phyloP scores from a whole-genome alignment of 2,113 vertebrate genomes.

The Tragelaphus imberbis region DNA sequence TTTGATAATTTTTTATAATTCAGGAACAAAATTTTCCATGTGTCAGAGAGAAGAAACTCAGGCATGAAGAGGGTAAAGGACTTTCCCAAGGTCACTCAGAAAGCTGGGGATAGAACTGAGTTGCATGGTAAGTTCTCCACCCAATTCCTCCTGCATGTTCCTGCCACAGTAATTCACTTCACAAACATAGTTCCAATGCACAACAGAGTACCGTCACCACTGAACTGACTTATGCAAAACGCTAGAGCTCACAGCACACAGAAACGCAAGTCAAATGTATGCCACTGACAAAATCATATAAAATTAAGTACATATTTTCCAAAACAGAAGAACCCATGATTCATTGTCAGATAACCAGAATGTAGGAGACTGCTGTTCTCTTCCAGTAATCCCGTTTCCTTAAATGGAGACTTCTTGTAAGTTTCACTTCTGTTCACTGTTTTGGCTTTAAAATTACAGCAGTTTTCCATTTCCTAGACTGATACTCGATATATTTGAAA shows the following conservation, averaged over 20 bases:
- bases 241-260: background rate
- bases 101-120: background rate
- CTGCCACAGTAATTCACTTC: background rate
- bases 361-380: background rate
- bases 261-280: constrained; percentile 15
- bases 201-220: background rate
- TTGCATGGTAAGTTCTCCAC: background rate
- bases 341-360: background rate
- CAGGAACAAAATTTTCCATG: background rate
- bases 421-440: background rate
- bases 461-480: background rate
- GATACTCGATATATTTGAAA: background rate
- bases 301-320: constrained; percentile 25
- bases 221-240: background rate
- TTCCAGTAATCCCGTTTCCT: background rate
- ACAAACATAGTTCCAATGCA: background rate
- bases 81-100: background rate
- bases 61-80: background rate
- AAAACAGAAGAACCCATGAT: background rate
- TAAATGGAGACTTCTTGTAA: background rate
- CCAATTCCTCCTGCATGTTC: background rate
- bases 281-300: background rate
- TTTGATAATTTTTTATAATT: background rate
- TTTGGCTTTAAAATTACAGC: background rate
- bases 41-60: background rate